Percentiles rank a stretch among this genome's conserved stretches.
Evolutionary conservation across 2,888 invertebrate genomes (phyloP).

Genomic region (Crossocerus cetratus): DNA sequence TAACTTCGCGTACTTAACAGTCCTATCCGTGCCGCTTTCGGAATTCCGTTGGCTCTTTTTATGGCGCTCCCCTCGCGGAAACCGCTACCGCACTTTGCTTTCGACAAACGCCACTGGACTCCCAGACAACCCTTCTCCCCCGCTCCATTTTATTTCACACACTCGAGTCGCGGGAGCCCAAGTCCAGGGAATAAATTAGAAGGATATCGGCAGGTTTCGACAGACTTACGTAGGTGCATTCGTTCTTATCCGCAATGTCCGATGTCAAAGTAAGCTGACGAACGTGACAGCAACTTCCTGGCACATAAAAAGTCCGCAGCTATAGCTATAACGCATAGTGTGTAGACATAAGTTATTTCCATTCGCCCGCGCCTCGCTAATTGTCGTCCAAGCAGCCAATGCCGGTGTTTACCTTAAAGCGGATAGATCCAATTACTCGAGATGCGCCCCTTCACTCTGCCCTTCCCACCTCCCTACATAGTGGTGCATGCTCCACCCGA

Average conservation of each 20-base stretch:
- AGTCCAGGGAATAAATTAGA: too few species aligned
- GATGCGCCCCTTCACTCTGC: background rate
- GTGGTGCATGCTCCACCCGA: background rate
- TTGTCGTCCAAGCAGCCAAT: slow-evolving; percentile 39
- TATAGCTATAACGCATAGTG: too few species aligned
- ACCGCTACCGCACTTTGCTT: background rate
- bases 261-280: too few species aligned
- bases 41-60: slow-evolving; percentile 31
- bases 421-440: slow-evolving; percentile 42
- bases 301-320: too few species aligned
- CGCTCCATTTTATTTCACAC: background rate
- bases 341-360: slow-evolving; percentile 41
- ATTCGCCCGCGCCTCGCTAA: slow-evolving; percentile 51
- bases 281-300: too few species aligned
- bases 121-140: background rate
- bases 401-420: slow-evolving; percentile 49
- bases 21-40: slow-evolving; percentile 13
- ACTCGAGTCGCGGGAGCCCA: too few species aligned
- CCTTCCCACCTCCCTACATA: slow-evolving; percentile 12
- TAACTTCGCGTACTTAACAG: slow-evolving; percentile 40
- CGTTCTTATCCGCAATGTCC: too few species aligned
- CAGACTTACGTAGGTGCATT: too few species aligned
- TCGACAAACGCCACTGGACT: slow-evolving; percentile 5
- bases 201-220: too few species aligned
- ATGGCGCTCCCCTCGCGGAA: slow-evolving; percentile 7